phyloP scores from a whole-genome alignment of 1,140 invertebrate species.

The Anastrepha obliqua region DNA sequence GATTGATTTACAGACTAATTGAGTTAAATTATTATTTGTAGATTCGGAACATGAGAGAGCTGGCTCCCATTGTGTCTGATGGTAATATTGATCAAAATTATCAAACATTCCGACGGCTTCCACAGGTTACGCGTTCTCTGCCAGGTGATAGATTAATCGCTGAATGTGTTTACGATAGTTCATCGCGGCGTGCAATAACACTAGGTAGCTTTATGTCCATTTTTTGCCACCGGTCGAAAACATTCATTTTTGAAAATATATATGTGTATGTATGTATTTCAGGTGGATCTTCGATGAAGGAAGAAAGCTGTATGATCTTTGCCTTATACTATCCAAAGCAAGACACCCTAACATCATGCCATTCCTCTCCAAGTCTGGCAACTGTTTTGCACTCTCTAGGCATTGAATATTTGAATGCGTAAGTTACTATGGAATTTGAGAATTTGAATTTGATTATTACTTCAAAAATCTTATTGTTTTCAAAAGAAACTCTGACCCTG shows the following conservation, averaged over 20 bases:
- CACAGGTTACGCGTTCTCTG: conserved; percentile 76
- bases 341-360: conserved; percentile 78
- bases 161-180: conserved; percentile 81
- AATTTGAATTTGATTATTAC: neutral
- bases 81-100: conserved; percentile 79
- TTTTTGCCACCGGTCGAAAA: neutral
- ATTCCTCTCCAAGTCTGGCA: conserved; percentile 79
- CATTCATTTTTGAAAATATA: neutral
- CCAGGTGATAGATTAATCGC: conserved; percentile 80
- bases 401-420: conserved; percentile 79
- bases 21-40: conserved; percentile 11
- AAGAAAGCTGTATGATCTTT: conserved; percentile 82
- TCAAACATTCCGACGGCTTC: conserved; percentile 78
- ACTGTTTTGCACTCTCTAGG: conserved; percentile 80
- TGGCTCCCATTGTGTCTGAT: conserved; percentile 78
- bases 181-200: conserved; percentile 78
- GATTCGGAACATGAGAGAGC: conserved; percentile 77
- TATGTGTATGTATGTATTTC: neutral
- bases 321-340: conserved; percentile 81
- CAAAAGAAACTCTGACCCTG: conserved; percentile 77
- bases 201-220: conserved; percentile 73
- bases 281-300: conserved; percentile 78
- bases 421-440: conserved; percentile 70
- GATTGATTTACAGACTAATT: neutral
- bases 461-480: neutral